A percentile compares a stretch with the other conserved stretches of the same genome.
Conservation (phyloP, 2,113 vertebrate genomes). For the Thamnophis sirtalis region DNA sequence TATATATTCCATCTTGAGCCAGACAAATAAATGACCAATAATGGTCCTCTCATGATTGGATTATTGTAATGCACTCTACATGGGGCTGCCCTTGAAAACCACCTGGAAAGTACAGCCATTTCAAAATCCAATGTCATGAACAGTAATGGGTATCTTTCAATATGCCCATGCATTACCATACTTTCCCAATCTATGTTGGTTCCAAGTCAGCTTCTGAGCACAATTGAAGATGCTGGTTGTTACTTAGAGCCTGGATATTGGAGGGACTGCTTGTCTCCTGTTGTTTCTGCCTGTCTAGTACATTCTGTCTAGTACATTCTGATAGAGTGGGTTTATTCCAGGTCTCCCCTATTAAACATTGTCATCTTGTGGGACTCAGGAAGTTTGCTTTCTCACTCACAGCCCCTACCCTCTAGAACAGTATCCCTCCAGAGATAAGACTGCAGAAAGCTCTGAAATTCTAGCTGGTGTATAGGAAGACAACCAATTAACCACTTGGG, state of each 20-base stretch:
- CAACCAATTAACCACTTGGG: too few relatives aligned
- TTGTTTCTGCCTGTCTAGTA: background rate
- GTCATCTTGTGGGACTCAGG: background rate
- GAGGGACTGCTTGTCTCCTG: background rate
- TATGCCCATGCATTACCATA: background rate
- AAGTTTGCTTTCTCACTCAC: background rate
- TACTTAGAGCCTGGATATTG: background rate
- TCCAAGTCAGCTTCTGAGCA: background rate
- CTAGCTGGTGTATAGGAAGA: background rate
- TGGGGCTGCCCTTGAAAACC: background rate
- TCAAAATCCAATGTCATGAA: background rate
- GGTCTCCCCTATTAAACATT: background rate
- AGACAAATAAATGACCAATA: background rate
- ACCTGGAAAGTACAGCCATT: background rate
- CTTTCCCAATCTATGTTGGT: background rate
- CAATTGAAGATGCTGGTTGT: background rate
- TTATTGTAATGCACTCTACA: background rate
- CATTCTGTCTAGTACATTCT: background rate
- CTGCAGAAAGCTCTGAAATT: background rate
- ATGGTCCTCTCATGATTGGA: background rate
- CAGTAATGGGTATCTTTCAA: background rate
- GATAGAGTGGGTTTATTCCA: background rate
- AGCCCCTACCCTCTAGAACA: background rate
- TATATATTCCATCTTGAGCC: background rate
- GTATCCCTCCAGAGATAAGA: background rate